These are phyloP conservation scores for Neolamprologus longior DNA, from an alignment of 2,113 vertebrate species.

Conservation along the genomic window DNA sequence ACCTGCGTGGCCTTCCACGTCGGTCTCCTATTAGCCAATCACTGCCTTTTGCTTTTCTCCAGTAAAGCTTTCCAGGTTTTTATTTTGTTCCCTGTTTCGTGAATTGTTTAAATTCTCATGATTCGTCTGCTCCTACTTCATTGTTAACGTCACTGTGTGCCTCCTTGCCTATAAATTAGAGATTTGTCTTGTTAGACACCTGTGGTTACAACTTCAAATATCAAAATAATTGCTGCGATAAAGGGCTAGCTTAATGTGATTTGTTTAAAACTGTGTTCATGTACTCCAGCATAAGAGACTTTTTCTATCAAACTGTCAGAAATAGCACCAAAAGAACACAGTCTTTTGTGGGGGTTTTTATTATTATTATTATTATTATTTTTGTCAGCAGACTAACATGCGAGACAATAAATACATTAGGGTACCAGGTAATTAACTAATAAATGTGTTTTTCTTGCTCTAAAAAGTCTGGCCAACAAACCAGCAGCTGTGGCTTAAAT, in stretches of 20 bases:
- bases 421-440: background rate
- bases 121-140: background rate
- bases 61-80: background rate
- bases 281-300: background rate
- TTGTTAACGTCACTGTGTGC: background rate
- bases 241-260: background rate
- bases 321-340: background rate
- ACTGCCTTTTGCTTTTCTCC: background rate
- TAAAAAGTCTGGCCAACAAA: background rate
- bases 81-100: background rate
- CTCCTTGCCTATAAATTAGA: background rate
- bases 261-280: background rate
- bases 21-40: background rate
- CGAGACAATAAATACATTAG: background rate
- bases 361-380: background rate
- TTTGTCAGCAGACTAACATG: background rate
- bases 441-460: background rate
- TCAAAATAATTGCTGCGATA: background rate
- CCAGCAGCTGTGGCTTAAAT: background rate
- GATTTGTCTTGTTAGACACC: background rate
- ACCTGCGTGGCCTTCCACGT: background rate
- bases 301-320: background rate
- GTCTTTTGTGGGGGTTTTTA: background rate
- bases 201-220: background rate
- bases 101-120: background rate